A percentile compares a stretch with the other conserved stretches of the same genome.
phyloP scores from a whole-genome alignment of 2,797 vertebrate species.

The Darevskia mixta region DNA sequence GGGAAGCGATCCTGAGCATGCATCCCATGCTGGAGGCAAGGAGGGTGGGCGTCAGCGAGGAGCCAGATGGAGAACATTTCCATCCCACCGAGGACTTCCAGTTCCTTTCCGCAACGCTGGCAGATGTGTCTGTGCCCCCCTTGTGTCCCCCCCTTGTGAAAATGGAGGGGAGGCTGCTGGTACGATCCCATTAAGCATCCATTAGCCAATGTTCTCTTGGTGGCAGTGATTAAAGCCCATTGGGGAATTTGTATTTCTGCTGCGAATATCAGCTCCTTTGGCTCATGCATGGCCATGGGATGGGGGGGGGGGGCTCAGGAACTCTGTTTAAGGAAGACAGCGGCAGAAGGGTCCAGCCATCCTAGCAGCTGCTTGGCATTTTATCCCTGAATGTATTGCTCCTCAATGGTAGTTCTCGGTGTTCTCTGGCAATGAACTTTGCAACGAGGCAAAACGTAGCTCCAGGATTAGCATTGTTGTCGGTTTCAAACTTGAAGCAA shows the following conservation, averaged over 20 bases:
- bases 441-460: not conserved
- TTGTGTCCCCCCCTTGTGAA: fast-evolving
- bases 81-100: not conserved
- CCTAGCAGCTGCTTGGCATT: fast-evolving
- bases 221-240: fast-evolving
- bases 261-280: fast-evolving
- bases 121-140: not conserved
- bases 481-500: too few species aligned
- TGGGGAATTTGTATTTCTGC: fast-evolving
- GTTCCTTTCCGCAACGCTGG: not conserved
- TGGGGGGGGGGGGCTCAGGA: fast-evolving
- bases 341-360: fast-evolving
- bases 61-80: not conserved
- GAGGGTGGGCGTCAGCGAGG: not conserved
- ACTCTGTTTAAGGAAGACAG: too few species aligned
- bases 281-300: not conserved
- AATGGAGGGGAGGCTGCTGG: not conserved
- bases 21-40: not conserved
- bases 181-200: not conserved
- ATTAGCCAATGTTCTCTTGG: not conserved
- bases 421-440: slow-evolving; percentile 29
- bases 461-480: not conserved
- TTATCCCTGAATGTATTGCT: not conserved
- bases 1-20: not conserved
- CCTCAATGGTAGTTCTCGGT: slow-evolving; percentile 35